Percentiles rank a stretch among this genome's conserved stretches.
Evolutionary conservation across 2,113 vertebrate species (phyloP).

Genomic region (Prochilodus magdalenae): DNA sequence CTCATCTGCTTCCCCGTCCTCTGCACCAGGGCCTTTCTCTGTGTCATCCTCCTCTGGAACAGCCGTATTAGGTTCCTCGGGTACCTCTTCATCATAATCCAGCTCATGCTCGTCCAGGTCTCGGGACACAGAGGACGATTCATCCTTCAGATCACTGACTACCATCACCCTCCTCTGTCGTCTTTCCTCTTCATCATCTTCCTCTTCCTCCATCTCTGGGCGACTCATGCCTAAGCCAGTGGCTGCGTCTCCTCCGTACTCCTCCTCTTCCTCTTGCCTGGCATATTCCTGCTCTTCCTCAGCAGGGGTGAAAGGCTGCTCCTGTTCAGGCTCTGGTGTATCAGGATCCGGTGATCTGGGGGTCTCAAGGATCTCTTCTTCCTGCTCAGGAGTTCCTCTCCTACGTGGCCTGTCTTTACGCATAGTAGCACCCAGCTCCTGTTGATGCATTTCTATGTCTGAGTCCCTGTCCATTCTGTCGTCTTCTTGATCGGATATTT

Average conservation of each 20-base stretch:
- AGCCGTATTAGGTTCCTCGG: constrained; percentile 83
- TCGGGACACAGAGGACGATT: constrained; percentile 89
- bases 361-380: constrained; percentile 75
- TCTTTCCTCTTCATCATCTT: constrained; percentile 51
- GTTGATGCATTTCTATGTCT: constrained; percentile 66
- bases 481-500: constrained; percentile 77
- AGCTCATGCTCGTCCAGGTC: constrained; percentile 96
- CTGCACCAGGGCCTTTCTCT: constrained; percentile 63
- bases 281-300: constrained; percentile 63
- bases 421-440: constrained; percentile 76
- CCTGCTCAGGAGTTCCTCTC: constrained; percentile 66
- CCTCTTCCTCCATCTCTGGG: constrained; percentile 45
- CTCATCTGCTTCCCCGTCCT: constrained; percentile 52
- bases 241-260: constrained; percentile 39
- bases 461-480: constrained; percentile 76
- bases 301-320: constrained; percentile 58
- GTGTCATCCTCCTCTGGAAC: constrained; percentile 75
- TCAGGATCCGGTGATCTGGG: constrained; percentile 82
- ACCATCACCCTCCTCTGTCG: constrained; percentile 41
- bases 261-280: constrained; percentile 49
- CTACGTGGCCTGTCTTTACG: constrained; percentile 73
- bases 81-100: constrained; percentile 98
- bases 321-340: constrained; percentile 78
- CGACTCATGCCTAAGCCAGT: constrained; percentile 28
- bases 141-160: constrained; percentile 86